phyloP scores from a whole-genome alignment of 2,888 invertebrate genomes.

The Trichacis sp. region DNA sequence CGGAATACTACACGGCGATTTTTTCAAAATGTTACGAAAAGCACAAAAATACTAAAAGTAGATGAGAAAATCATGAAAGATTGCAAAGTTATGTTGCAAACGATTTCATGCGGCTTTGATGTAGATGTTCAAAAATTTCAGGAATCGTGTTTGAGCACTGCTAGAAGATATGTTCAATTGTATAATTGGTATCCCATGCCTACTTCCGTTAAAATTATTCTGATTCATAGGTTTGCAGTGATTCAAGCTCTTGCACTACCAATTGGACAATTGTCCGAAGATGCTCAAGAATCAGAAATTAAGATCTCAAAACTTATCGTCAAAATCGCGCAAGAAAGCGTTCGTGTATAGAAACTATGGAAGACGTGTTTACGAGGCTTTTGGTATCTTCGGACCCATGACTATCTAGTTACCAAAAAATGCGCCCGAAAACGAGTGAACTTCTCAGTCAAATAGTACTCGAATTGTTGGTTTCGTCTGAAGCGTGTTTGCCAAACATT shows the following conservation, averaged over 20 bases:
- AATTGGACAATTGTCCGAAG: constrained; percentile 10
- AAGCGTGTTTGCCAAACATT: no score
- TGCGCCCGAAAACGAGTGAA: background rate
- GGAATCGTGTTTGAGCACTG: background rate
- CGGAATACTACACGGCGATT: background rate
- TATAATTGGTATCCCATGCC: constrained; percentile 6
- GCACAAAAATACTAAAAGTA: background rate
- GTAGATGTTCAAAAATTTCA: constrained; percentile 2
- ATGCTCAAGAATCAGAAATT: constrained; percentile 1
- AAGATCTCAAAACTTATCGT: constrained; percentile 14
- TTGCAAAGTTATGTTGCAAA: background rate
- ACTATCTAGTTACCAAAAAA: constrained; percentile 9
- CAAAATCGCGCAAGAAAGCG: constrained; percentile 17
- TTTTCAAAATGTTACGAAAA: background rate
- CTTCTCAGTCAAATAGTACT: no score
- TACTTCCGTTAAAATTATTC: background rate
- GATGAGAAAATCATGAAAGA: background rate
- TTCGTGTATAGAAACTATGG: constrained; percentile 5
- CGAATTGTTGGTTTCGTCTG: no score
- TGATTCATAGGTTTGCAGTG: background rate
- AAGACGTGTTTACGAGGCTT: constrained; percentile 9
- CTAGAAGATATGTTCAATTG: background rate
- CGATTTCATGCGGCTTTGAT: background rate
- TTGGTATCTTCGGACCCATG: constrained; percentile 17
- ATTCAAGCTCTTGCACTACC: background rate